A percentile compares a stretch with the other conserved stretches of the same genome.
phyloP scores from a whole-genome alignment of 2,797 vertebrate genomes.

The Typhlichthys subterraneus region DNA sequence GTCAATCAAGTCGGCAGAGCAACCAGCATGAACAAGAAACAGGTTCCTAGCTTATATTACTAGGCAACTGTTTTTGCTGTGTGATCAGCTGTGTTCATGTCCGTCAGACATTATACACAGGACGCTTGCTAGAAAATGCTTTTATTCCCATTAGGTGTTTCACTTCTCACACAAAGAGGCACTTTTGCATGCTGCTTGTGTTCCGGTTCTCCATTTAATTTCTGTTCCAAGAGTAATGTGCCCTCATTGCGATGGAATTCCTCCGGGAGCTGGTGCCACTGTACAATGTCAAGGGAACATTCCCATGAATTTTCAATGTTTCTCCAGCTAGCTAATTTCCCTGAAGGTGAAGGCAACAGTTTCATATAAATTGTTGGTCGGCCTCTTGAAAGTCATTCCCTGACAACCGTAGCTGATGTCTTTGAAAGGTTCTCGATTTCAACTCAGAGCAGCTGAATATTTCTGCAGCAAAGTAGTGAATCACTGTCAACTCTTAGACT shows the following conservation, averaged over 20 bases:
- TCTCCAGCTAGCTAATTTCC: neutral
- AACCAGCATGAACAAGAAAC: too few relatives aligned
- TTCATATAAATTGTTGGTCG: neutral
- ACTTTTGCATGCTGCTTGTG: neutral
- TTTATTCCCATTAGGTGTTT: too few relatives aligned
- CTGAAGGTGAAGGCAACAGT: neutral
- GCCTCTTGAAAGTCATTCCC: conserved; percentile 11
- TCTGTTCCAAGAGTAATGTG: neutral
- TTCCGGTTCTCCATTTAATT: too few relatives aligned
- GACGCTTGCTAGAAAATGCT: too few relatives aligned
- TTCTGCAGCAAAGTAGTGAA: conserved; percentile 23
- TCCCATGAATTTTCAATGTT: too few relatives aligned
- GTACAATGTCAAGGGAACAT: neutral
- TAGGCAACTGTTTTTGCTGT: too few relatives aligned
- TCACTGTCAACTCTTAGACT: conserved; percentile 13
- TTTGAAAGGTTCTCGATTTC: conserved; percentile 15
- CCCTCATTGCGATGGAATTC: neutral
- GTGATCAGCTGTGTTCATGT: too few relatives aligned
- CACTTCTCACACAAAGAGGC: too few relatives aligned
- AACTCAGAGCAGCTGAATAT: conserved; percentile 16
- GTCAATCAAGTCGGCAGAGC: too few relatives aligned
- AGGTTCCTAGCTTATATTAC: too few relatives aligned
- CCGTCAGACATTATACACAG: too few relatives aligned
- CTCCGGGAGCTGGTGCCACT: neutral
- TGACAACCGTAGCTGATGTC: conserved; percentile 17